phyloP scores from a whole-genome alignment of 2,797 vertebrate genomes.

The Sebastes iracundus region DNA sequence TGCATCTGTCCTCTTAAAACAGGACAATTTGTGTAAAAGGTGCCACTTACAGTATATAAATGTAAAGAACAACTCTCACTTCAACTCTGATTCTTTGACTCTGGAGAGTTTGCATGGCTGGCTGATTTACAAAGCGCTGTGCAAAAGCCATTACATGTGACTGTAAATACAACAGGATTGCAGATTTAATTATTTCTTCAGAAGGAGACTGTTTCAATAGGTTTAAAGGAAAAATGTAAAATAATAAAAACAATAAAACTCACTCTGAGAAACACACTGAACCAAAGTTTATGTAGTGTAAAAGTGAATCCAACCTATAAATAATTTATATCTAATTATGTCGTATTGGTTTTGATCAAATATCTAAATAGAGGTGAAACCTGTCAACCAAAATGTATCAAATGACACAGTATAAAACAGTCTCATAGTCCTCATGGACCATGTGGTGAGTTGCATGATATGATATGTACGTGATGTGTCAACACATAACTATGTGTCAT shows the following conservation, averaged over 20 bases:
- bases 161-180: conserved; percentile 32
- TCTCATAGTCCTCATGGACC: neutral
- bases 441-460: conserved; percentile 12
- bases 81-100: conserved; percentile 34
- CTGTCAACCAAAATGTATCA: conserved; percentile 23
- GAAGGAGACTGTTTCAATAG: conserved; percentile 7
- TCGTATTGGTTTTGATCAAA: conserved; percentile 11
- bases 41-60: conserved; percentile 71
- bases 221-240: conserved; percentile 6
- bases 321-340: neutral
- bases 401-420: conserved; percentile 8
- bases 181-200: conserved; percentile 16
- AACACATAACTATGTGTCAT: conserved; percentile 2
- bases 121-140: conserved; percentile 43
- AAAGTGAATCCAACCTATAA: conserved; percentile 13
- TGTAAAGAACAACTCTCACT: conserved; percentile 55
- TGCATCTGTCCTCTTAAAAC: conserved; percentile 82
- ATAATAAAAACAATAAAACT: conserved; percentile 15
- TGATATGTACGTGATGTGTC: conserved; percentile 1
- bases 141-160: conserved; percentile 31
- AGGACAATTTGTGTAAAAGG: conserved; percentile 75
- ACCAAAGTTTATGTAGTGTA: conserved; percentile 14
- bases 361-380: neutral
- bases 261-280: conserved; percentile 13
- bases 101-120: conserved; percentile 33